Evolutionary conservation across 23 tunicate genomes (phyloP), one percentile per base, ranked within the genome.

Genomic region (Halocynthia aurantium): DNA sequence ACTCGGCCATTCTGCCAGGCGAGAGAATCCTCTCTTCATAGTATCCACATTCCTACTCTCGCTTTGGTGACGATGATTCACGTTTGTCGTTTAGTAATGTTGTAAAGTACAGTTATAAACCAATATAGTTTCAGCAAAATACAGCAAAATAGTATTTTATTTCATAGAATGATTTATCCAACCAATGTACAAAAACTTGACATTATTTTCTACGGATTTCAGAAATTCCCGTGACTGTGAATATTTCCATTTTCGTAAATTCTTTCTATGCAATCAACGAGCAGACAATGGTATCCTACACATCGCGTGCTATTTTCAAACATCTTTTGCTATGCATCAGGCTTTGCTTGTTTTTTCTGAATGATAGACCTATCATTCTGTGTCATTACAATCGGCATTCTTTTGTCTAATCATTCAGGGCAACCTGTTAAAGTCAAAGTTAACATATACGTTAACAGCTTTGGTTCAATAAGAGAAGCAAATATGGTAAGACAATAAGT

Each of bases 251-350:
- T 53, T 89, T 60, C 83, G 83, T 89, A 6, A 89, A 89, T 76
- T 84, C 89, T 55, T 80, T 89, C 56, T 83, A 87, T 50, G 81
- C 88, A 58, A 81, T 89, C 72, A 76, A 80, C 53, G 96, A 89
- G 80, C 82, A 87, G 10, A 80, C 96, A n/a, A 89, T 89, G 96
- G 96, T 89, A 68, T 71, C 80, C n/a, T 15, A 57, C 6, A 21
- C 64, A 52, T 8, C 22, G 44, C 44, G 44, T 31, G 44, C 44
- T 31, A 31, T 31, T 31, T 31, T 31, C 44, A 31, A 31, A 31
- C 44, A 31, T 31, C 44, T 31, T 31, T 31, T 31, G 44, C 44
- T 31, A 31, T 31, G 44, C 44, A 31, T 31, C 44, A 31, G 44
- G 44, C 44, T 31, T 31, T 31, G 44, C 44, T 31, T 31, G 44